Percentiles rank a stretch among this genome's conserved stretches.
Conservation (phyloP, 2,113 vertebrate species). For the Platichthys stellatus region DNA sequence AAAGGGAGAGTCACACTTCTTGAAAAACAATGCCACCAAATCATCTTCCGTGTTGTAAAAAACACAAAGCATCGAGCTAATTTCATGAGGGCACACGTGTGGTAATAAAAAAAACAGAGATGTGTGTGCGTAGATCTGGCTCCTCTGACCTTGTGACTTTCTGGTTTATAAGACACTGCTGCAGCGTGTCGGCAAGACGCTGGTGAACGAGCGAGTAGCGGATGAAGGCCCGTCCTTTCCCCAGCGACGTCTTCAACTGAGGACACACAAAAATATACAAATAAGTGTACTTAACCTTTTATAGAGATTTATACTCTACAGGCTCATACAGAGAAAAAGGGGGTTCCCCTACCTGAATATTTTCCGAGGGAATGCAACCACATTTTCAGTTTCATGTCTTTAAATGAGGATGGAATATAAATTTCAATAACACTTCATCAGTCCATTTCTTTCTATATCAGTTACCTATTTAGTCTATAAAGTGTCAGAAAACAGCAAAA, state of each 20-base stretch:
- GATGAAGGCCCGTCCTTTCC: conserved; percentile 94
- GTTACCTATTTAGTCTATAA: background rate
- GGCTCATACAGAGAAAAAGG: background rate
- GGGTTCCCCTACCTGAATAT: too few relatives aligned
- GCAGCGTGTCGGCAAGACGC: conserved; percentile 93
- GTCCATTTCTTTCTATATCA: background rate
- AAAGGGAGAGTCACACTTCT: conserved; percentile 54
- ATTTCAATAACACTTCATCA: background rate
- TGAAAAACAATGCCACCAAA: background rate
- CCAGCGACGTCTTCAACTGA: conserved; percentile 94
- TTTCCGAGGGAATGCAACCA: too few relatives aligned
- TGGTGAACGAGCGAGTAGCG: conserved; percentile 96
- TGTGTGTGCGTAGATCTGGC: background rate
- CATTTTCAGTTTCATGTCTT: background rate
- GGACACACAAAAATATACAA: conserved; percentile 45
- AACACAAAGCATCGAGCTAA: background rate
- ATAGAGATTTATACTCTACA: background rate
- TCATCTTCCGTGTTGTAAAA: background rate
- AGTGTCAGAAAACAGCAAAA: background rate
- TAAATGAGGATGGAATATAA: background rate
- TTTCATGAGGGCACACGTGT: background rate
- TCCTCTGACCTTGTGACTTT: conserved; percentile 89
- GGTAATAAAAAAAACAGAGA: background rate
- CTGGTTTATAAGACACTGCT: conserved; percentile 95
- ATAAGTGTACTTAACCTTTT: background rate